These are phyloP conservation scores for Apamea epomidion DNA, from an alignment of 2,888 invertebrate species.

Conservation along the genomic window DNA sequence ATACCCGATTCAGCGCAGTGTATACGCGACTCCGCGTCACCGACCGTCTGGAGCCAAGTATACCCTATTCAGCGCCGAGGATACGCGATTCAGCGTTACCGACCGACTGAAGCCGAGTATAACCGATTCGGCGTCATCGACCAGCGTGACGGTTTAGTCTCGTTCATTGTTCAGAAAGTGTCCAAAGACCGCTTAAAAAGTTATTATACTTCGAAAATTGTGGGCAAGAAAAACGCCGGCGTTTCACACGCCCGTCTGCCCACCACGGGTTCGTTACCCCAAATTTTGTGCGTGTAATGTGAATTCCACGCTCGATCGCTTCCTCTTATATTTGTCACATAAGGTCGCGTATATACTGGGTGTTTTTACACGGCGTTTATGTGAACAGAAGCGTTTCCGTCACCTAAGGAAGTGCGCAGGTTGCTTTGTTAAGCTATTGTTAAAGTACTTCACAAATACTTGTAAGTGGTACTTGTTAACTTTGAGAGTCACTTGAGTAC, in stretches of 20 bases:
- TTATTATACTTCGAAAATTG: neutral
- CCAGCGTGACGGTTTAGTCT: neutral
- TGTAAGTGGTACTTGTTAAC: slow-evolving; percentile 23
- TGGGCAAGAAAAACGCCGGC: slow-evolving; percentile 16
- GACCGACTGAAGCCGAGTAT: neutral
- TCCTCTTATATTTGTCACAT: slow-evolving; percentile 36
- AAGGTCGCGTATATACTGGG: slow-evolving; percentile 1
- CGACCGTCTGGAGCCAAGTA: neutral
- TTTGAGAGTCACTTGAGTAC: slow-evolving; percentile 18
- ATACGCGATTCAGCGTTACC: neutral
- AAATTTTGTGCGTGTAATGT: slow-evolving; percentile 50
- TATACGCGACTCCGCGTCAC: no score
- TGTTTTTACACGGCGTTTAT: slow-evolving; percentile 30
- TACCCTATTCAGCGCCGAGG: neutral
- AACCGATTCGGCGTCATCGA: neutral
- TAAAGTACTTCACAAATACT: slow-evolving; percentile 28
- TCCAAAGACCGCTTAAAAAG: neutral
- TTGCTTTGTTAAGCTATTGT: slow-evolving; percentile 35
- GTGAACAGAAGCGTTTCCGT: slow-evolving; percentile 40
- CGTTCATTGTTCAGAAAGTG: neutral
- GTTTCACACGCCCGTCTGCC: slow-evolving; percentile 48
- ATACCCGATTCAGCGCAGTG: neutral
- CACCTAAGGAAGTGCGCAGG: slow-evolving; percentile 21
- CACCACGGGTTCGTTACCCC: slow-evolving; percentile 53
- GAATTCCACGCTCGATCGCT: slow-evolving; percentile 49